Base-by-base conservation (phyloP, 2,888 invertebrate species). In the Acholoe squamosa region DNA sequence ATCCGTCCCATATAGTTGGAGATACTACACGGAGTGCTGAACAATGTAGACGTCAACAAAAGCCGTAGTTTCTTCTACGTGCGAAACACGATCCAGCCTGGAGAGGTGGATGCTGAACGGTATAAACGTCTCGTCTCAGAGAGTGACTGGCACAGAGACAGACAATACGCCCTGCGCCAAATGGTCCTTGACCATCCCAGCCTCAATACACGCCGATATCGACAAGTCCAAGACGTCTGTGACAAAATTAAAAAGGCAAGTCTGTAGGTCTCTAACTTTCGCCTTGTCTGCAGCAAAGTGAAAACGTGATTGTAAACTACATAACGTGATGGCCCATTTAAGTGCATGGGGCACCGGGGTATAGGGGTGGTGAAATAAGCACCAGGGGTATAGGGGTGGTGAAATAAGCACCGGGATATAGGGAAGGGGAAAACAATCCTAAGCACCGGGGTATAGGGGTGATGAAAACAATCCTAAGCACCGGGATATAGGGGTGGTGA, bases 11-110 rank as follows among this genome's bases (percentile, higher is more conserved):
- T 89, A 5, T 91, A 94, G 94, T 91, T 94, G 90, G 94, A 94
- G 89, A 91, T 94, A 7, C 90, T 92, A 22, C 93, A 94, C 91
- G 94, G 93, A 25, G 94, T 93, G 3, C 91, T 94, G 77, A 94
- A 94, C 89, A 84, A 93, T 52, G 84, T 92, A 12, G 91, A 92
- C 0, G 88, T 28, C 0, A 89, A 56, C 14, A 93, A 93, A 80
- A 91, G 92, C 19, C 90, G 92, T 28, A 92, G 92, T 77, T 94
- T 93, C 92, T 94, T 94, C 91, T 94, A 94, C 91, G 80, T 94
- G 77, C 91, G 94, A 56, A 92, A 93, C 10, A 92, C 93, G 16
- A 84, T 91, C 0, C 56, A 91, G 0, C 31, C 90, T 19, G 92
- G 90, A 0, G 92, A 92, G 3, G 86, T 86, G 33, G 28, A 25